Evolutionary conservation across 2,888 invertebrate genomes (phyloP), one percentile per base, ranked within the genome.

Genomic region (Lysandra bellargus): DNA sequence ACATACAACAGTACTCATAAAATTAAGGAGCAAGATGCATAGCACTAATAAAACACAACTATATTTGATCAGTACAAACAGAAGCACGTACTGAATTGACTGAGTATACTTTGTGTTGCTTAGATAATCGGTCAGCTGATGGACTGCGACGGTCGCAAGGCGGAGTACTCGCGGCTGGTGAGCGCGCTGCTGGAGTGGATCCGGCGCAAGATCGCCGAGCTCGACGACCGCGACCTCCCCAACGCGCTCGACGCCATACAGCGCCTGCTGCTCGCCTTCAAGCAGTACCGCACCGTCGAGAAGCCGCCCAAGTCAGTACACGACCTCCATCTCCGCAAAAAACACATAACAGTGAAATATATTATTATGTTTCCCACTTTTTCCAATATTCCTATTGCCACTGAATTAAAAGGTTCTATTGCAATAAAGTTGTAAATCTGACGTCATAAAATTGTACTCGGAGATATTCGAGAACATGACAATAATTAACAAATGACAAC

Each of bases 91-190:
- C 44, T 9, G 7, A 44, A 9, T 44, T 44, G 44, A 6, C 49
- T 49, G 49, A 49, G 3, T n/a, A 3, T 61, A 23, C 3, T 64
- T 1, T 69, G 17, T 69, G 33, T 14, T 64, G 14, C 80, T n/a
- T 90, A 99, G 98, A 99, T 99, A 87, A 97, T 99, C 81, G 98
- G 98, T 6, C 98, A 99, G 92, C 96, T 99, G 95, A 98, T 99
- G 96, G 98, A 99, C 87, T 97, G 98, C 74, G 99, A 99, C 90
- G 97, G 97, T 80, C 97, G 98, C 95, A 98, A 99, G 90, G 95
- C 96, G 17, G 97, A 97, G 84, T 99, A 99, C 92, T 98, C 98
- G 86, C 95, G 96, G 73, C 95, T 99, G 82, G 97, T 98, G 79
- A 96, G 97, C 37, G 96, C 97, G 82, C 95, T 99, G 80, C 96